phyloP scores from a whole-genome alignment of 30 jellyfish, hydroid and myxozoan species.

The Pseudorhiza aurosa region DNA sequence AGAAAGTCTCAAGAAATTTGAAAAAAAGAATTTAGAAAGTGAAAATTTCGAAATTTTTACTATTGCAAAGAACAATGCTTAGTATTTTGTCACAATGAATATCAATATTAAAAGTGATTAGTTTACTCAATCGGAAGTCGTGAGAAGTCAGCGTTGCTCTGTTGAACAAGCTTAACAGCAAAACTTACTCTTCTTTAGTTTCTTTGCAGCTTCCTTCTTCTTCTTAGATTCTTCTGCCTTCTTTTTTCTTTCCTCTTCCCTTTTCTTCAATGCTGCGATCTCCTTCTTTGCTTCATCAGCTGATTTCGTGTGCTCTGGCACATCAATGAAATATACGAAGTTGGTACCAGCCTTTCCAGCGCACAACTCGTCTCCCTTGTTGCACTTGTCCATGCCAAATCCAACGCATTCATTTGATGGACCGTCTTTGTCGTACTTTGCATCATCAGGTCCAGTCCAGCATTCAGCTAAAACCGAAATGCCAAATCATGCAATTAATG shows the following conservation, averaged over 20 bases:
- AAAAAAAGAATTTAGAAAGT: no score
- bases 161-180: no score
- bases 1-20: no score
- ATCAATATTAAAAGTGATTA: no score
- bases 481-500: no score
- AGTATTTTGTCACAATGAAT: no score
- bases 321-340: slow-evolving; percentile 94
- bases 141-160: no score
- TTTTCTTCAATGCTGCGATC: slow-evolving; percentile 78
- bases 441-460: slow-evolving; percentile 98
- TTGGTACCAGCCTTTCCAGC: slow-evolving; percentile 92
- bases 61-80: no score
- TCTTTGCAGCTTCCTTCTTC: slow-evolving; percentile 75
- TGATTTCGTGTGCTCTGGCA: slow-evolving; percentile 91
- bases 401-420: slow-evolving; percentile 90
- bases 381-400: slow-evolving; percentile 81
- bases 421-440: slow-evolving; percentile 96
- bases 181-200: slow-evolving; percentile 69
- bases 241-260: slow-evolving; percentile 68
- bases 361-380: slow-evolving; percentile 66
- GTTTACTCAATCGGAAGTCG: no score
- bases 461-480: slow-evolving; percentile 83
- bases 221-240: slow-evolving; percentile 68
- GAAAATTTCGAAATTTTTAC: no score
- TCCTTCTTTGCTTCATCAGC: slow-evolving; percentile 89